Conservation (phyloP, 1,140 invertebrate genomes). For the Cephus cinctus region DNA sequence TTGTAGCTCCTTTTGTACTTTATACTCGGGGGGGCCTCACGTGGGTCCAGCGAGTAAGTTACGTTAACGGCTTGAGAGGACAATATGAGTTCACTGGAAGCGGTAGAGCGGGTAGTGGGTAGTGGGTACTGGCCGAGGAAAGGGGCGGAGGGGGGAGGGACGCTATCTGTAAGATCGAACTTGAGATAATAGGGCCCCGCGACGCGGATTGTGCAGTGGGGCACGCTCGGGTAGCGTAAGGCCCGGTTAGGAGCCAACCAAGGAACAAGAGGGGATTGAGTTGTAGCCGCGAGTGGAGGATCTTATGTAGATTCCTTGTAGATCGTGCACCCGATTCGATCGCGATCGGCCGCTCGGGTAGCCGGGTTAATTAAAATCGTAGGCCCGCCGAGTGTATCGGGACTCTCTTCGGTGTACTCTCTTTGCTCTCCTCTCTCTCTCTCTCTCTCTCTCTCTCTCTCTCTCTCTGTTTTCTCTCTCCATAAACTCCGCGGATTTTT, state of each 20-base stretch:
- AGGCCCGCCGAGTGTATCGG: too few relatives aligned
- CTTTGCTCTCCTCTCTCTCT: slow-evolving; percentile 5
- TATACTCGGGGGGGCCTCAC: too few relatives aligned
- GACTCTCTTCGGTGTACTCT: too few relatives aligned
- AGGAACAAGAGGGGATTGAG: slow-evolving; percentile 53
- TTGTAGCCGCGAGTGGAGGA: slow-evolving; percentile 58
- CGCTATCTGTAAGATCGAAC: slow-evolving; percentile 53
- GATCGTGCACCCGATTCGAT: slow-evolving; percentile 60
- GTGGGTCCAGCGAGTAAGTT: too few relatives aligned
- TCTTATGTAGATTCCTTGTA: slow-evolving; percentile 61
- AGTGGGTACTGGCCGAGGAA: neutral
- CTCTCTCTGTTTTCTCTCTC: slow-evolving; percentile 17
- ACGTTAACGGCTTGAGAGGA: slow-evolving; percentile 28
- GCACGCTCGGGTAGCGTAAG: neutral
- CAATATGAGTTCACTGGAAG: slow-evolving; percentile 46
- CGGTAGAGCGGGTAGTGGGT: slow-evolving; percentile 21
- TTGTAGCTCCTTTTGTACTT: too few relatives aligned
- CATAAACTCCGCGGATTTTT: slow-evolving; percentile 46
- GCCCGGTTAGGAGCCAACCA: slow-evolving; percentile 30
- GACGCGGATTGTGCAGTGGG: too few relatives aligned
- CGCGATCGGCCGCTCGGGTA: slow-evolving; percentile 54
- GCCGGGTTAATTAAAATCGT: slow-evolving; percentile 59
- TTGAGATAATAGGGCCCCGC: too few relatives aligned
- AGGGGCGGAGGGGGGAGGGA: slow-evolving; percentile 20
- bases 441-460: slow-evolving; percentile 8